Evolutionary conservation across 1,140 invertebrate species (phyloP).

Genomic region (Achatina immaculata): DNA sequence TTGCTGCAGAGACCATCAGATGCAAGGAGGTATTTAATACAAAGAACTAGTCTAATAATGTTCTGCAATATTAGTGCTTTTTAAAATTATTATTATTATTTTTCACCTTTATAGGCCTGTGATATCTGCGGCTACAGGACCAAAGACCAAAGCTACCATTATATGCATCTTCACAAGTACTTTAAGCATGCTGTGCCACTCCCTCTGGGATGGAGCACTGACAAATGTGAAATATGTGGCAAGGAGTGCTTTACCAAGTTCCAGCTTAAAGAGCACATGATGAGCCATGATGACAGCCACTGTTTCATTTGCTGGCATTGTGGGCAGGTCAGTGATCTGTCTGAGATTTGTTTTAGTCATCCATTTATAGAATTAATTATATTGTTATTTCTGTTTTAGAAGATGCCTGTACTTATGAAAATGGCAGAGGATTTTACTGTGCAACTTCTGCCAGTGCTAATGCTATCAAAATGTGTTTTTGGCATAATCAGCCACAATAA

Average conservation of each 20-base stretch:
- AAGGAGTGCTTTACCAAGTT: slow-evolving; percentile 61
- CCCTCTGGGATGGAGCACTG: slow-evolving; percentile 61
- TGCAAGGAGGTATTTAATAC: too few relatives aligned
- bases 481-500: too few relatives aligned
- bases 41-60: too few relatives aligned
- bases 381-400: not conserved
- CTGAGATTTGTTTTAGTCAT: not conserved
- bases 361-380: not conserved
- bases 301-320: slow-evolving; percentile 60
- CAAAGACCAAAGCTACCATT: slow-evolving; percentile 57
- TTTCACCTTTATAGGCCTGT: slow-evolving; percentile 44
- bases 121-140: slow-evolving; percentile 62
- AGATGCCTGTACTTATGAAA: not conserved
- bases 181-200: slow-evolving; percentile 61
- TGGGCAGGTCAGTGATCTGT: slow-evolving; percentile 48
- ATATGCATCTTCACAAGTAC: slow-evolving; percentile 66
- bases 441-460: too few relatives aligned
- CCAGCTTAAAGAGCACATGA: slow-evolving; percentile 49
- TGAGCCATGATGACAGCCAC: slow-evolving; percentile 52
- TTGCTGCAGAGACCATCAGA: too few relatives aligned
- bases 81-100: not conserved
- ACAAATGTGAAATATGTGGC: slow-evolving; percentile 62
- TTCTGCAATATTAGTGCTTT: too few relatives aligned
- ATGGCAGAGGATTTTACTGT: not conserved
- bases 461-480: too few relatives aligned